Conservation (phyloP, 2,113 vertebrate species). For the Diadophis punctatus region DNA sequence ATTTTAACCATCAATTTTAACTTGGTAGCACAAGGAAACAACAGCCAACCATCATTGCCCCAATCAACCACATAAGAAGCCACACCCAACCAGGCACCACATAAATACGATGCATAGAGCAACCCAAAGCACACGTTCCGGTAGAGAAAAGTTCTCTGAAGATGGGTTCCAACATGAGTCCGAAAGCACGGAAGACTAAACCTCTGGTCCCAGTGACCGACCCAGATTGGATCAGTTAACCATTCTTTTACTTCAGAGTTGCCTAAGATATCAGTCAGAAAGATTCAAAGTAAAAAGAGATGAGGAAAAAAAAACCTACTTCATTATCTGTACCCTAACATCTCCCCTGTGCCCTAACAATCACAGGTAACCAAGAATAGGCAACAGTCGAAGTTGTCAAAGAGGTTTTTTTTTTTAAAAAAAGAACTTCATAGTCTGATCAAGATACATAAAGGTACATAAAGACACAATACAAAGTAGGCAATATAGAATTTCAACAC, state of each 20-base stretch:
- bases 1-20: background rate
- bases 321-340: background rate
- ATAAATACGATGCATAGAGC: background rate
- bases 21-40: background rate
- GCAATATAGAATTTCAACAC: background rate
- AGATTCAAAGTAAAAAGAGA: background rate
- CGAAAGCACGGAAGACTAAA: background rate
- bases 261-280: background rate
- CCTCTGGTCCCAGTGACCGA: background rate
- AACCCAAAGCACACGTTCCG: background rate
- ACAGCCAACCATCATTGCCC: background rate
- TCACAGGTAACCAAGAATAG: background rate
- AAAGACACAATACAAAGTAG: background rate
- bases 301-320: background rate
- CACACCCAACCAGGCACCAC: background rate
- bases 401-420: background rate
- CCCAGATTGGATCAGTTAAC: background rate
- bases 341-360: background rate
- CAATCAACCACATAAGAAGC: background rate
- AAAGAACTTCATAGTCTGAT: background rate
- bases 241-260: background rate
- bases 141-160: background rate
- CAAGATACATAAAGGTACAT: background rate
- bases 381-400: background rate
- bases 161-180: background rate